Conservation (phyloP, 2,797 vertebrate genomes). For the Takifugu ocellatus region DNA sequence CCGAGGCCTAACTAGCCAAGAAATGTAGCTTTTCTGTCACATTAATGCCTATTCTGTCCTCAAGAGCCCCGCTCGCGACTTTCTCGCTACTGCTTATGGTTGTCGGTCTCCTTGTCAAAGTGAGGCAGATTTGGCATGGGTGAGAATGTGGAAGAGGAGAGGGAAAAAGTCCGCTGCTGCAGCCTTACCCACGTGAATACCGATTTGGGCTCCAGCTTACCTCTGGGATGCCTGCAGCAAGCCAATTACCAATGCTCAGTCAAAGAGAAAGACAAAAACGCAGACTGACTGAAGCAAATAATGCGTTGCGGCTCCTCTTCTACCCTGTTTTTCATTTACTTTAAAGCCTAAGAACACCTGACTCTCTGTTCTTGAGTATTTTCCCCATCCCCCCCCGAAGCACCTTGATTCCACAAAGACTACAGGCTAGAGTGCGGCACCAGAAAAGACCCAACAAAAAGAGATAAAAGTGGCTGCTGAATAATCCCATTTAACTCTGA, state of each 20-base stretch:
- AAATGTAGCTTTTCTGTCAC: not conserved
- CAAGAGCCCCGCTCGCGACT: slow-evolving; percentile 6
- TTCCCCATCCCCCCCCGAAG: slow-evolving; percentile 26
- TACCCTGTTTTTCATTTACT: slow-evolving; percentile 42
- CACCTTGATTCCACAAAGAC: slow-evolving; percentile 54
- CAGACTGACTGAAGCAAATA: slow-evolving; percentile 58
- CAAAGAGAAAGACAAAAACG: slow-evolving; percentile 48
- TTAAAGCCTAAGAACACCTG: slow-evolving; percentile 39
- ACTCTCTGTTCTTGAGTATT: slow-evolving; percentile 40
- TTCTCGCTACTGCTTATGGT: not conserved
- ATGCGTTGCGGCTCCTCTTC: slow-evolving; percentile 47
- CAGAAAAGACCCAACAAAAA: slow-evolving; percentile 43
- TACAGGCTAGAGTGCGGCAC: slow-evolving; percentile 43
- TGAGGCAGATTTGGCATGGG: slow-evolving; percentile 11
- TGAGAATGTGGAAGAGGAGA: slow-evolving; percentile 46
- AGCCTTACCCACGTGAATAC: slow-evolving; percentile 65
- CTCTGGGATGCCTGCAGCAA: slow-evolving; percentile 68
- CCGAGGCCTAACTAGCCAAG: not conserved
- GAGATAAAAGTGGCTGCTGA: slow-evolving; percentile 56
- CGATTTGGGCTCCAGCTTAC: slow-evolving; percentile 64
- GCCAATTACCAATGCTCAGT: slow-evolving; percentile 69
- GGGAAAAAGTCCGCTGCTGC: slow-evolving; percentile 51
- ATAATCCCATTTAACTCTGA: slow-evolving; percentile 71
- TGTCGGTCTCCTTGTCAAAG: slow-evolving; percentile 19
- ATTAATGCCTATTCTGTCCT: slow-evolving; percentile 1